phyloP scores from a whole-genome alignment of 2,888 invertebrate species.

The Hypercompe scribonia region DNA sequence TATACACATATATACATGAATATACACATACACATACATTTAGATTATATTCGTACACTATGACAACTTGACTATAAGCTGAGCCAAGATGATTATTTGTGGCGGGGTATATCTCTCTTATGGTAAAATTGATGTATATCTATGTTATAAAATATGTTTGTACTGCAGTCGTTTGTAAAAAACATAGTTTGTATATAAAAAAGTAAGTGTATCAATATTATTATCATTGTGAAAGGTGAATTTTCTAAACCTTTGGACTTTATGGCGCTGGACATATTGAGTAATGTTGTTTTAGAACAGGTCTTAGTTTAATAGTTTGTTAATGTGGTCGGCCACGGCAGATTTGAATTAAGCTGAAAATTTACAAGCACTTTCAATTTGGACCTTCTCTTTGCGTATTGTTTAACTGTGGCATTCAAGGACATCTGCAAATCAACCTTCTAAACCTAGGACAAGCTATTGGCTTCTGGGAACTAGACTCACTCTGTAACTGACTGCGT shows the following conservation, averaged over 20 bases:
- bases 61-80: too few species aligned
- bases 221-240: slow-evolving; percentile 57
- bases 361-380: not conserved
- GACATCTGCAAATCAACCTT: too few species aligned
- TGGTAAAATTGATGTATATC: not conserved
- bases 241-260: slow-evolving; percentile 74
- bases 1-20: too few species aligned
- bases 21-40: too few species aligned
- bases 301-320: slow-evolving; percentile 15
- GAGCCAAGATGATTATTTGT: too few species aligned
- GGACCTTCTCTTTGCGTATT: slow-evolving; percentile 15
- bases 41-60: too few species aligned
- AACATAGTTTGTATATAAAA: not conserved
- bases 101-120: not conserved
- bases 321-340: slow-evolving; percentile 12
- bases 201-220: not conserved
- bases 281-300: slow-evolving; percentile 18
- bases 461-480: too few species aligned
- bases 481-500: too few species aligned
- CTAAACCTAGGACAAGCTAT: too few species aligned
- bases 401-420: too few species aligned
- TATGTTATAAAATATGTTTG: too few species aligned
- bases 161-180: not conserved
- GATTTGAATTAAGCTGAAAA: slow-evolving; percentile 14
- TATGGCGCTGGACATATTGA: slow-evolving; percentile 28